Evolutionary conservation across 2,888 invertebrate species (phyloP), one percentile per base, ranked within the genome.

Genomic region (Hartigia nigra): DNA sequence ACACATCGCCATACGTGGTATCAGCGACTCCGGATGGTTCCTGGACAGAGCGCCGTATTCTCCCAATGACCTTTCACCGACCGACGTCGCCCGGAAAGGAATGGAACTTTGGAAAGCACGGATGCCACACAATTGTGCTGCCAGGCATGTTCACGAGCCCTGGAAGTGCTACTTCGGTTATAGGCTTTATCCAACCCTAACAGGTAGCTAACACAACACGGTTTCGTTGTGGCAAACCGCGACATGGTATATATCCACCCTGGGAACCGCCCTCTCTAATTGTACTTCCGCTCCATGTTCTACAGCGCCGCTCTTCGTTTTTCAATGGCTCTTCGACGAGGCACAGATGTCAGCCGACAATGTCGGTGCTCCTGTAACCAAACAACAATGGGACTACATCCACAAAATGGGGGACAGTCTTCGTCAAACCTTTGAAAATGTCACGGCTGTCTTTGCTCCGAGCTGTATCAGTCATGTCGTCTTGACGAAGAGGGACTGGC

Each of bases 131-230:
- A 94, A 95, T 14, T 98, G 98, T 90, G 93, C 94, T 34, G 93
- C 94, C 75, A 93, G 94, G 79, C 94, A 97, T 87, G 92, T 93
- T 5, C 90, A 93, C 0, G 97, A 97, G 87, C 96, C 96, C 0
- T 98, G 98, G 98, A 93, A 96, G 82, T 98, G 98, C 90, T 98
- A 97, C 90, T 98, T 98, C 88, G 98, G 98, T 9, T 97, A 98
- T 90, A 93, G 96, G 34, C 92, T 98, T 4, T 98, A 98, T 91
- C 96, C 97, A 23, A 96, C 97, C 12, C 92, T 98, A 34, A 95
- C 96, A 91, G 94, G 96, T 96, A 85, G 37, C 39, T 12, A 31
- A n/a, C 36, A 11, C 32, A 55, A 74, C 35, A 76, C 32, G 31
- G 55, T 55, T 55, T 55, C 23, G 9, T 55, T 23, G 23, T 55